These are phyloP conservation scores for Harmothoe impar DNA, from an alignment of 2,888 invertebrate species.

Conservation along the genomic window DNA sequence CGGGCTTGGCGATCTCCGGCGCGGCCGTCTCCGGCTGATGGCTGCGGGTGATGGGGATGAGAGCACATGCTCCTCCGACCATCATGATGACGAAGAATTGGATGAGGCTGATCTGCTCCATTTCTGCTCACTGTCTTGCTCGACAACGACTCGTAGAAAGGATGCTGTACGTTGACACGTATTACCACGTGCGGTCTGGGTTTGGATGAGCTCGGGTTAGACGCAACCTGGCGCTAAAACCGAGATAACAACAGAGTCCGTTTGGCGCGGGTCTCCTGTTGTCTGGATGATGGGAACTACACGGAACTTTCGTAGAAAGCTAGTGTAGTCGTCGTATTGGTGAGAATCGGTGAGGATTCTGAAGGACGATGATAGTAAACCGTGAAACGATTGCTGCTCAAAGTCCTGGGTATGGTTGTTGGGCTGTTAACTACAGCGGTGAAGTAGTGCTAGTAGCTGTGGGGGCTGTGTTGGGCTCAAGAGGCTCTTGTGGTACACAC, in stretches of 20 bases:
- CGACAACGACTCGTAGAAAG: not conserved
- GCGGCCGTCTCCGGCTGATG: not conserved
- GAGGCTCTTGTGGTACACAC: constrained; percentile 31
- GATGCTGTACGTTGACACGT: constrained; percentile 24
- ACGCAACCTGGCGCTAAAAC: constrained; percentile 4
- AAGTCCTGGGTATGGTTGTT: constrained; percentile 26
- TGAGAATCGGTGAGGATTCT: not conserved
- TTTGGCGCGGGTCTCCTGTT: not conserved
- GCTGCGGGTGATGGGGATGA: constrained; percentile 52
- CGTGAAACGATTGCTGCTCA: not conserved
- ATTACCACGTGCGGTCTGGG: constrained; percentile 41
- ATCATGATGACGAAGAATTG: constrained; percentile 37
- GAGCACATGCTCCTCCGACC: constrained; percentile 47
- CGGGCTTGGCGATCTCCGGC: constrained; percentile 49
- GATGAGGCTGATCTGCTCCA: constrained; percentile 53
- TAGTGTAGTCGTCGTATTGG: not conserved
- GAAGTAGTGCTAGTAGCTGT: constrained; percentile 12
- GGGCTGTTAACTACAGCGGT: constrained; percentile 34
- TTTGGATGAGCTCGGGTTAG: not conserved
- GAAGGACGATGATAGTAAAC: constrained; percentile 6
- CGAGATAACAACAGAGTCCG: constrained; percentile 22
- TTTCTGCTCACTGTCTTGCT: constrained; percentile 41
- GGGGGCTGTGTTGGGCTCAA: constrained; percentile 39
- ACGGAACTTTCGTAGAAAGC: constrained; percentile 37
- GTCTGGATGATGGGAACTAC: not conserved